Conservation (phyloP, 2,888 invertebrate species). For the Ommatoiulus sabulosus region DNA sequence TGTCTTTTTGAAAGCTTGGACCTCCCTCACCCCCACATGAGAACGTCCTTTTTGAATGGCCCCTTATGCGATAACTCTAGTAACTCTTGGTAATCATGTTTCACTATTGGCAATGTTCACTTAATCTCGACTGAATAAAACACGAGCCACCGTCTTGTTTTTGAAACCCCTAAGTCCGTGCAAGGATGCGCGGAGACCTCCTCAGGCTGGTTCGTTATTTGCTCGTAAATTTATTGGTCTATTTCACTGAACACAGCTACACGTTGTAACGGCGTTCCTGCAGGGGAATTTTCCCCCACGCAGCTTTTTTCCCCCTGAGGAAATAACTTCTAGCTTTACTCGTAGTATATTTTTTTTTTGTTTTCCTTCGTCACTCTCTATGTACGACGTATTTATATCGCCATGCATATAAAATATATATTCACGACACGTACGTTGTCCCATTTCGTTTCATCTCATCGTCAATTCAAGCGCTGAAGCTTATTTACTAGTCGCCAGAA, state of each 20-base stretch:
- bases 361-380: neutral
- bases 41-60: neutral
- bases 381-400: neutral
- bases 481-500: neutral
- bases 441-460: neutral
- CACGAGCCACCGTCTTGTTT: neutral
- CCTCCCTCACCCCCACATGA: too few species aligned
- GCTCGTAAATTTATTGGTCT: slow-evolving; percentile 36
- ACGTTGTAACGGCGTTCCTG: neutral
- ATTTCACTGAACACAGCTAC: neutral
- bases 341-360: neutral
- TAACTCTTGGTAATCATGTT: neutral
- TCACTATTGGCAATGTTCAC: neutral
- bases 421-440: neutral
- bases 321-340: slow-evolving; percentile 12
- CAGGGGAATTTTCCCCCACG: neutral
- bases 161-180: neutral
- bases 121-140: neutral
- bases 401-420: neutral
- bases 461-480: neutral
- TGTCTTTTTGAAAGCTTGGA: too few species aligned
- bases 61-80: neutral
- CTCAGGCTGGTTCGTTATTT: neutral
- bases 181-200: neutral
- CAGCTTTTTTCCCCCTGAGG: neutral